A percentile compares a stretch with the other conserved stretches of the same genome.
Conservation (phyloP, 2,888 invertebrate genomes). For the Tetragonisca angustula region DNA sequence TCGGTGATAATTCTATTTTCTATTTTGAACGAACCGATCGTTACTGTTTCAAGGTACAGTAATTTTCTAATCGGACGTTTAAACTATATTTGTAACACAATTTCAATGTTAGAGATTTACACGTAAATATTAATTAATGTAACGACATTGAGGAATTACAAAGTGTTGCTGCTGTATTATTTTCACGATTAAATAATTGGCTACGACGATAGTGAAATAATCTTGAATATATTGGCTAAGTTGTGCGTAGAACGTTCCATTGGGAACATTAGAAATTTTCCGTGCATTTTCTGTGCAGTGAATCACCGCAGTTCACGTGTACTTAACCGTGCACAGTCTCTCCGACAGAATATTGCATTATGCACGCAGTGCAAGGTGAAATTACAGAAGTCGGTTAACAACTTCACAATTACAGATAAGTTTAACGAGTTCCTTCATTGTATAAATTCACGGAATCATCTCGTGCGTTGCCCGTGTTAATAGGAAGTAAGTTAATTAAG, state of each 20-base stretch:
- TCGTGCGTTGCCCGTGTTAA: neutral
- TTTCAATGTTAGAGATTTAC: no score
- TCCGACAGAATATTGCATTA: neutral
- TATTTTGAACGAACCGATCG: no score
- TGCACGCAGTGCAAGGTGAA: neutral
- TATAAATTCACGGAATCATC: conserved; percentile 18
- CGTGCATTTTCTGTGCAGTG: neutral
- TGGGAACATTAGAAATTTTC: neutral
- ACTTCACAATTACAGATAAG: conserved; percentile 25
- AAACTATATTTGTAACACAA: no score
- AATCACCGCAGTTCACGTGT: neutral
- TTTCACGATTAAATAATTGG: no score
- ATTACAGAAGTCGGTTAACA: neutral
- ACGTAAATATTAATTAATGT: no score
- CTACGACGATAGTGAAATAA: no score
- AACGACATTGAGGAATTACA: no score
- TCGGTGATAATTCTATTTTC: neutral
- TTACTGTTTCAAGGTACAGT: no score
- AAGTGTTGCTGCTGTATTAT: no score
- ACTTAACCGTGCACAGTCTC: neutral
- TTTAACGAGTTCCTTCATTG: conserved; percentile 31
- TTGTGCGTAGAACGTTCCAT: neutral
- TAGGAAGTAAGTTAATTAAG: conserved; percentile 36
- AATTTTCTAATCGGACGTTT: no score
- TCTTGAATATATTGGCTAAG: no score